Percentiles rank a stretch among this genome's conserved stretches.
phyloP scores from a whole-genome alignment of 1,140 invertebrate genomes.

The Bombus fervidus region DNA sequence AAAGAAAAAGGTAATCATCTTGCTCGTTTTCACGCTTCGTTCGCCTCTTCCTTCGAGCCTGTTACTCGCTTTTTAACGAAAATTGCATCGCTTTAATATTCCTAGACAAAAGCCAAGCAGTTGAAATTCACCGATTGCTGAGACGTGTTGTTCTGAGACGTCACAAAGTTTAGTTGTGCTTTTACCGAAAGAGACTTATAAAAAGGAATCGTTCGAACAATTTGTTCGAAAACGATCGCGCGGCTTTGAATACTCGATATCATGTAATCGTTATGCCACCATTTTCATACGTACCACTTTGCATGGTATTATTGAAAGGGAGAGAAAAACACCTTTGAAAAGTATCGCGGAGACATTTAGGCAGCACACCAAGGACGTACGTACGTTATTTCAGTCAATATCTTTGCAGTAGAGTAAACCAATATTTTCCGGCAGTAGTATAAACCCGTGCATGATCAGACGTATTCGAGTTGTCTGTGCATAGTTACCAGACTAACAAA shows the following conservation, averaged over 20 bases:
- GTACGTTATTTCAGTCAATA: background rate
- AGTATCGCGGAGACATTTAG: background rate
- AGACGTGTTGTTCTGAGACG: background rate
- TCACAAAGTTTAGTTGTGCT: background rate
- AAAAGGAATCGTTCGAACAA: background rate
- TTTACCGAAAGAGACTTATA: background rate
- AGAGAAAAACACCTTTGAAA: background rate
- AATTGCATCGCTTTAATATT: conserved; percentile 22
- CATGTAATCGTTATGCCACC: background rate
- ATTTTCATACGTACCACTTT: background rate
- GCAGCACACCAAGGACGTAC: background rate
- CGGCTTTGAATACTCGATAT: background rate
- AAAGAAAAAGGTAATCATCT: background rate
- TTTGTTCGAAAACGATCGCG: background rate
- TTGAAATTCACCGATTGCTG: background rate
- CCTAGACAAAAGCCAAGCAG: background rate
- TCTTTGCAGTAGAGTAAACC: background rate
- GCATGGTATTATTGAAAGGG: background rate
- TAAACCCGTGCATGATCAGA: background rate
- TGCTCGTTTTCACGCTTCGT: background rate
- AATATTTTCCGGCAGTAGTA: background rate
- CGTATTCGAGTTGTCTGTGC: background rate
- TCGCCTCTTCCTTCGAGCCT: background rate
- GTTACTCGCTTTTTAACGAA: background rate
- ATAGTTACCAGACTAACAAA: background rate